Percentiles rank a stretch among this genome's conserved stretches.
Conservation (phyloP, 2,113 vertebrate species). For the Passer montanus region DNA sequence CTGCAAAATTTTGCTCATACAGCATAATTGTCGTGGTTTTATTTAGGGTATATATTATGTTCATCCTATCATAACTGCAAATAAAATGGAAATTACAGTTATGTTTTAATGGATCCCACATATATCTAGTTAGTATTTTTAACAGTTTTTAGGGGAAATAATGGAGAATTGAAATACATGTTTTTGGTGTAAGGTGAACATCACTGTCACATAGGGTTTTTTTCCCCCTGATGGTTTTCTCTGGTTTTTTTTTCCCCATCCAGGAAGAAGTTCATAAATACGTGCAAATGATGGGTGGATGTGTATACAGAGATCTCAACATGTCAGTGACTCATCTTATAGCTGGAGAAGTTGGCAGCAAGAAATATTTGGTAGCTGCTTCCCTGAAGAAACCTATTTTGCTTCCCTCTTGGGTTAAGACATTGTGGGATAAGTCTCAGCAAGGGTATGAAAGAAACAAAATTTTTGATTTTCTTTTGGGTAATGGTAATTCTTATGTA, state of each 20-base stretch:
- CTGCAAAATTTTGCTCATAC: not conserved
- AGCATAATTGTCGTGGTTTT: not conserved
- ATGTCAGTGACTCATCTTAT: conserved; percentile 93
- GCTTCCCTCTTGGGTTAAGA: conserved; percentile 89
- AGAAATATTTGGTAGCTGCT: conserved; percentile 96
- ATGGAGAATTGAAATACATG: not conserved
- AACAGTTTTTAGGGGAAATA: not conserved
- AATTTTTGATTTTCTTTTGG: not conserved
- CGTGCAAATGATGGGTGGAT: conserved; percentile 94
- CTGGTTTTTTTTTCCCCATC: not conserved
- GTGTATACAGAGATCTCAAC: conserved; percentile 87
- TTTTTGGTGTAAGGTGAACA: not conserved
- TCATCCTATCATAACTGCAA: not conserved
- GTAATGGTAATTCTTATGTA: not conserved
- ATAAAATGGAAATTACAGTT: not conserved
- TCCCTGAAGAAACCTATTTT: conserved; percentile 91
- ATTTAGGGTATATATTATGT: not conserved
- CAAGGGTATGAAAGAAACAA: conserved; percentile 76
- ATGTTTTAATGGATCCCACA: not conserved
- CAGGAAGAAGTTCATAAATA: conserved; percentile 91
- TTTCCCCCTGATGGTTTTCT: not conserved
- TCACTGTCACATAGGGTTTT: not conserved
- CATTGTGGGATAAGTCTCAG: conserved; percentile 91
- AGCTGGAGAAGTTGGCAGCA: conserved; percentile 97
- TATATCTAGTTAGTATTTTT: not conserved